A percentile compares a stretch with the other conserved stretches of the same genome.
These are phyloP conservation scores for Hypotaenidia okinawae DNA, from an alignment of 2,797 vertebrate species.

Conservation along the genomic window DNA sequence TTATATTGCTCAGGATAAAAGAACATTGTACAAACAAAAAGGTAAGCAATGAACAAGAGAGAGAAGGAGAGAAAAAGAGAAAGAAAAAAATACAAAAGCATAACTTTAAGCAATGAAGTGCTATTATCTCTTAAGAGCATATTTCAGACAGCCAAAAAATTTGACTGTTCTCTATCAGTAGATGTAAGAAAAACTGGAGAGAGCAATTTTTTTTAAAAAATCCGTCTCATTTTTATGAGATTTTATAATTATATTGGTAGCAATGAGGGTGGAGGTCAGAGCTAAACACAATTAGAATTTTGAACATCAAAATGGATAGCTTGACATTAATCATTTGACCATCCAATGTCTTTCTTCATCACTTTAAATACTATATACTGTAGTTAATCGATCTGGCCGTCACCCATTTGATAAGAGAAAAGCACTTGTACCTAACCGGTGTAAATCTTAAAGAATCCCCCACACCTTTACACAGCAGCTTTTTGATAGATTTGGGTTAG, in stretches of 20 bases:
- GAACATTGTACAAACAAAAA: conserved; percentile 78
- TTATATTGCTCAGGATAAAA: conserved; percentile 77
- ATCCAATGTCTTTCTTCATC: conserved; percentile 60
- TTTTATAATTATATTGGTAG: conserved; percentile 9
- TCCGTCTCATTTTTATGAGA: conserved; percentile 16
- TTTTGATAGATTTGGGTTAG: not conserved
- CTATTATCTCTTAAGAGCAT: conserved; percentile 36
- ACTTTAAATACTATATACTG: conserved; percentile 49
- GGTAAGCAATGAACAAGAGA: conserved; percentile 47
- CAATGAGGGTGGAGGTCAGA: not conserved
- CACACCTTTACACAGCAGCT: not conserved
- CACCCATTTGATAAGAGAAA: conserved; percentile 35
- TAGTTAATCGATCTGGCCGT: conserved; percentile 55
- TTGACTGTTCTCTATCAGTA: not conserved
- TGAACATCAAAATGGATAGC: conserved; percentile 11
- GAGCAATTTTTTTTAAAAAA: not conserved
- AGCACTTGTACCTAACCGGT: not conserved
- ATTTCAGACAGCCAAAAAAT: conserved; percentile 33
- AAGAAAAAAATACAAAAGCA: not conserved
- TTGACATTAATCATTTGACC: conserved; percentile 51
- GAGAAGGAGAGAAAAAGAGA: not conserved
- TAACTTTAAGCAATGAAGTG: not conserved
- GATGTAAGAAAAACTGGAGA: not conserved
- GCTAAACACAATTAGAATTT: conserved; percentile 48
- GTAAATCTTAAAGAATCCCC: conserved; percentile 30